Conservation (phyloP, 2,888 invertebrate genomes). For the Caradrina kadenii region DNA sequence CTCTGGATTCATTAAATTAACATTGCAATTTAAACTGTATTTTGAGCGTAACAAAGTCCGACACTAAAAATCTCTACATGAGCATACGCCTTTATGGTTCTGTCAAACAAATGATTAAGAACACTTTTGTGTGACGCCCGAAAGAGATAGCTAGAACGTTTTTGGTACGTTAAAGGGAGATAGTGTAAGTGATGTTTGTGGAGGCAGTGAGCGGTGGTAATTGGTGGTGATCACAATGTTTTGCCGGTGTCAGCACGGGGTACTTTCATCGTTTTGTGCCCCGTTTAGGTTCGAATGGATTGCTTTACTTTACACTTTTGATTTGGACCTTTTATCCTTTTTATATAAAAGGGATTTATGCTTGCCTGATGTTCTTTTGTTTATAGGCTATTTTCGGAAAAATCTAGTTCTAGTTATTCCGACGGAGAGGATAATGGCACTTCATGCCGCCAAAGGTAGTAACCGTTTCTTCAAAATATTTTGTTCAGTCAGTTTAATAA, state of each 20-base stretch:
- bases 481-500: too few species aligned
- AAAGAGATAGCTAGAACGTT: constrained; percentile 63
- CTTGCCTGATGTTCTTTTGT: background rate
- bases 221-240: constrained; percentile 89
- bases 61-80: background rate
- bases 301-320: constrained; percentile 38
- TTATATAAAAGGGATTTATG: background rate
- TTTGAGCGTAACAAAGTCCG: constrained; percentile 22
- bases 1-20: background rate
- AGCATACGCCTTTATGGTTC: constrained; percentile 55
- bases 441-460: too few species aligned
- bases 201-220: constrained; percentile 85
- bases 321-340: constrained; percentile 1
- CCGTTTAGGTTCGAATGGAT: constrained; percentile 67
- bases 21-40: constrained; percentile 49
- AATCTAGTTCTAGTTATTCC: too few species aligned
- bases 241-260: constrained; percentile 87
- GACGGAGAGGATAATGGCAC: too few species aligned
- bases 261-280: constrained; percentile 82
- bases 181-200: constrained; percentile 74
- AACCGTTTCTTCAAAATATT: too few species aligned
- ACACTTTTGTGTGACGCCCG: constrained; percentile 74
- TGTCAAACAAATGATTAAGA: constrained; percentile 75
- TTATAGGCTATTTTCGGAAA: background rate
- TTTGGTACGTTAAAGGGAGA: constrained; percentile 52